phyloP scores from a whole-genome alignment of 2,888 invertebrate species.

The Ophion ellenae region DNA sequence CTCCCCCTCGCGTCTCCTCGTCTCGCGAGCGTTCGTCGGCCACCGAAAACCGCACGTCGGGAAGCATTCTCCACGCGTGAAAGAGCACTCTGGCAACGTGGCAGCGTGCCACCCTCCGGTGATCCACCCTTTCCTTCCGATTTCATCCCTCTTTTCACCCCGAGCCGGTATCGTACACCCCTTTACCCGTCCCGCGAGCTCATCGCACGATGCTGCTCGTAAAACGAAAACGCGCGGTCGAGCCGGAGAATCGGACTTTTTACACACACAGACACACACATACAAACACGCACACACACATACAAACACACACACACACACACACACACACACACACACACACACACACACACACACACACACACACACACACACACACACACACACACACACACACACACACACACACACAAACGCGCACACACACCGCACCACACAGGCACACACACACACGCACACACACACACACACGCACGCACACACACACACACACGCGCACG shows the following conservation, averaged over 20 bases:
- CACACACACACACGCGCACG: constrained; percentile 1
- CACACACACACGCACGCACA: neutral
- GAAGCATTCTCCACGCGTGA: constrained; percentile 61
- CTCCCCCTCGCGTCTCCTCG: constrained; percentile 1
- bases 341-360: no score
- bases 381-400: no score
- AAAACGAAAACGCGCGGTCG: constrained; percentile 62
- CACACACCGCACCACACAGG: no score
- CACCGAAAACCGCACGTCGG: constrained; percentile 56
- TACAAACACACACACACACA: neutral
- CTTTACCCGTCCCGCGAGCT: no score
- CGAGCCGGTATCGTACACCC: neutral
- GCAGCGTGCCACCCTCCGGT: constrained; percentile 48
- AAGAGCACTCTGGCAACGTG: constrained; percentile 61
- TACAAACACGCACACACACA: neutral
- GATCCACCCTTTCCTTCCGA: constrained; percentile 38
- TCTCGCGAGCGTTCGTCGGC: constrained; percentile 13
- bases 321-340: neutral
- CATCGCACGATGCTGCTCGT: constrained; percentile 51
- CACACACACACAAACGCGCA: no score
- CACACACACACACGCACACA: no score
- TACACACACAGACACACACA: constrained; percentile 13
- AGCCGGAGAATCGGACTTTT: constrained; percentile 57
- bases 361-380: no score
- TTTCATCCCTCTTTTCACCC: constrained; percentile 38